These are phyloP conservation scores for Eulemur rufifrons DNA, from an alignment of 2,113 vertebrate genomes.

Conservation along the genomic window DNA sequence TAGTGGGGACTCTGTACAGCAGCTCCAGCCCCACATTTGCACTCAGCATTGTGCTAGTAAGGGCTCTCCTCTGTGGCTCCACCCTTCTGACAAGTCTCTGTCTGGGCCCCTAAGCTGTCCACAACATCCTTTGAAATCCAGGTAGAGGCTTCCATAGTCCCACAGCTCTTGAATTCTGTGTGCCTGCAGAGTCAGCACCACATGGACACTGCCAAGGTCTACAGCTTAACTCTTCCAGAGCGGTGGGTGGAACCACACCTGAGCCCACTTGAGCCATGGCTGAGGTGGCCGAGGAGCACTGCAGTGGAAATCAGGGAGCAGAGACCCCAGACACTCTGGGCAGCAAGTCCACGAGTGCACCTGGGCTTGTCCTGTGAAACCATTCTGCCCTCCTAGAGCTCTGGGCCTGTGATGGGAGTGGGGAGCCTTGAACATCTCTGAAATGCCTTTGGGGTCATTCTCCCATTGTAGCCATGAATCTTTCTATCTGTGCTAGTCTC, in stretches of 20 bases:
- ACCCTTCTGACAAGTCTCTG: background rate
- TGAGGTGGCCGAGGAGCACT: background rate
- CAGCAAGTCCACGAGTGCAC: background rate
- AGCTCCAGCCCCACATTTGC: background rate
- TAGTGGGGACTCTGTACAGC: background rate
- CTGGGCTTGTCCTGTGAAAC: background rate
- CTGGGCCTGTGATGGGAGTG: background rate
- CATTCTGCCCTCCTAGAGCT: background rate
- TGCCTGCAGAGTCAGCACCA: background rate
- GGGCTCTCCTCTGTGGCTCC: background rate
- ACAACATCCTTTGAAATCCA: background rate
- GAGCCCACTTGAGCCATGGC: background rate
- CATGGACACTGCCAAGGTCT: no score
- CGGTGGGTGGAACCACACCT: no score
- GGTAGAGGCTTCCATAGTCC: no score
- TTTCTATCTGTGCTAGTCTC: background rate
- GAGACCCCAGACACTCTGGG: background rate
- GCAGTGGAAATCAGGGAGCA: no score
- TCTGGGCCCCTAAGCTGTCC: background rate
- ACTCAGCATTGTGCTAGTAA: background rate
- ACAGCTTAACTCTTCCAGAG: background rate
- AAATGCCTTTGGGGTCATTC: background rate
- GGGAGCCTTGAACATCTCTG: background rate
- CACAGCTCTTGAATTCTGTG: background rate
- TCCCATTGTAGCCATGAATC: background rate